A percentile compares a stretch with the other conserved stretches of the same genome.
Conservation (phyloP, 2,113 vertebrate genomes). For the Stegostoma tigrinum region DNA sequence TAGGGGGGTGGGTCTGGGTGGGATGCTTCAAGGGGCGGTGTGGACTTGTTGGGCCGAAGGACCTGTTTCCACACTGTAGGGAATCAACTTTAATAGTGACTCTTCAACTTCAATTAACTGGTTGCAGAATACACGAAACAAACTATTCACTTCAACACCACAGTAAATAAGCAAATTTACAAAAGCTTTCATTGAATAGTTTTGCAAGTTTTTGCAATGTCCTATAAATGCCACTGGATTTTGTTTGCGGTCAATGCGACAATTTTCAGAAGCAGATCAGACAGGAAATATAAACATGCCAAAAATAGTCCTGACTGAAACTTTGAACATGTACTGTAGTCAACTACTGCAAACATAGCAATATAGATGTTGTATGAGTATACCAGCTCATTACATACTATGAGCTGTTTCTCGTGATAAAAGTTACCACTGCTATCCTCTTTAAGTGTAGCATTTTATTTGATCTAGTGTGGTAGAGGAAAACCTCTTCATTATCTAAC, state of each 20-base stretch:
- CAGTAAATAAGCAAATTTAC: not conserved
- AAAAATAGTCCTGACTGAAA: not conserved
- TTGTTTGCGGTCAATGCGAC: not conserved
- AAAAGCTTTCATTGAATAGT: not conserved
- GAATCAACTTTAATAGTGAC: not conserved
- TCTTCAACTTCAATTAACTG: not conserved
- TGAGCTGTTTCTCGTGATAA: no score
- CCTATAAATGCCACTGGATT: not conserved
- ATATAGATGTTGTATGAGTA: no score
- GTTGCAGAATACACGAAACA: not conserved
- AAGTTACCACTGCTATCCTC: no score
- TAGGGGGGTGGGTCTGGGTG: no score
- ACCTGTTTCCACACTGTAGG: no score
- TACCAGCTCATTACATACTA: no score
- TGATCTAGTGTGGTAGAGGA: no score
- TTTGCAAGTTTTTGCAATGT: not conserved
- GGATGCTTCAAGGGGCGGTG: no score
- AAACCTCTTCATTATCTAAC: no score
- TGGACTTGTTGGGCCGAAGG: no score
- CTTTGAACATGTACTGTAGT: not conserved
- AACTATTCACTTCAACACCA: not conserved
- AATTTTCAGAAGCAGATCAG: not conserved
- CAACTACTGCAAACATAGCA: no score
- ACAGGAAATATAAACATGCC: not conserved
- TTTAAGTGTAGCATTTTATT: no score